These are phyloP conservation scores for Steinernema carpocapsae DNA, from an alignment of 2,888 invertebrate species.

Conservation along the genomic window DNA sequence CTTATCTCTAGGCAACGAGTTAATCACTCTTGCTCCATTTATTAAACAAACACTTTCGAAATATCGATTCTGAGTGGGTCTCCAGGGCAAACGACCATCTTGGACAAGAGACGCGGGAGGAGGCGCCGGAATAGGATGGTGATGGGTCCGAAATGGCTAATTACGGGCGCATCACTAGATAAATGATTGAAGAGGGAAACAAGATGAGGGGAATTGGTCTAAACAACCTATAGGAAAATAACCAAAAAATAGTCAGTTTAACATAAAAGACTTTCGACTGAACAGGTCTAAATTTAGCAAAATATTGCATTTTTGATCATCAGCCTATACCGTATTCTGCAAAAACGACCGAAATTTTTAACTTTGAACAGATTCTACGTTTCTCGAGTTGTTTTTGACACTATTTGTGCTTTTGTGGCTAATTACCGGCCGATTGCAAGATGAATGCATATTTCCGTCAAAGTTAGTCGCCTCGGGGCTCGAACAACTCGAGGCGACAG, in stretches of 20 bases:
- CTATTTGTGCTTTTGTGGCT: too few species aligned
- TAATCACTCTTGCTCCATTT: slow-evolving; percentile 34
- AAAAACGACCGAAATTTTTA: too few species aligned
- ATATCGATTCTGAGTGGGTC: slow-evolving; percentile 17
- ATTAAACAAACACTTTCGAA: slow-evolving; percentile 32
- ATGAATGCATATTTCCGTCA: not conserved
- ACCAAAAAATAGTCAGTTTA: too few species aligned
- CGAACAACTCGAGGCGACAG: slow-evolving; percentile 21
- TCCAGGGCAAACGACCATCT: slow-evolving; percentile 2
- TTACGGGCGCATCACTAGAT: slow-evolving; percentile 26
- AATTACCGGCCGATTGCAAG: not conserved
- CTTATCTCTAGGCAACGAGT: slow-evolving; percentile 33
- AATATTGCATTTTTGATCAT: too few species aligned
- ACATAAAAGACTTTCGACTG: too few species aligned
- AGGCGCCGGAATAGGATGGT: not conserved
- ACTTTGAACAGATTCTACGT: too few species aligned
- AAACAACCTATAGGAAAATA: too few species aligned
- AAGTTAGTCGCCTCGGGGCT: not conserved
- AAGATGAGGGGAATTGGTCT: too few species aligned
- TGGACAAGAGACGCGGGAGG: not conserved
- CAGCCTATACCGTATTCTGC: too few species aligned
- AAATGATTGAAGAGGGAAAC: too few species aligned
- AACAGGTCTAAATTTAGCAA: too few species aligned
- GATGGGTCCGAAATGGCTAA: slow-evolving; percentile 19
- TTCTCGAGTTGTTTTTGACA: too few species aligned